Evolutionary conservation across 2,797 vertebrate genomes (phyloP).

Genomic region (Falco novaeseelandiae): DNA sequence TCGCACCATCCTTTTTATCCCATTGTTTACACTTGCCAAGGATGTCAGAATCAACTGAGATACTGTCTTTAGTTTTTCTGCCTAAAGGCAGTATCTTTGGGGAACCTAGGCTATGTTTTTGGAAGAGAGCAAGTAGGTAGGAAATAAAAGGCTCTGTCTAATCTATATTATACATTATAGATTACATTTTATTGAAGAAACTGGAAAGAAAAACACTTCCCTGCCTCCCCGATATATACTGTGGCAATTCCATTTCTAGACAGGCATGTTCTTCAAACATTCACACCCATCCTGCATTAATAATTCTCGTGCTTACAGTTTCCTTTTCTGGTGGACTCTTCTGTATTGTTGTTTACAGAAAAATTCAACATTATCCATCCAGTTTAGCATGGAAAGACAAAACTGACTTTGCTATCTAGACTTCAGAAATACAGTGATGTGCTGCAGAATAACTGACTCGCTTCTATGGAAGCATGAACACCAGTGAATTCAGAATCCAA

Average conservation of each 20-base stretch:
- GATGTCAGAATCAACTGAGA: not conserved
- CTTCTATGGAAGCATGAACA: not conserved
- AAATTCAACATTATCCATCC: not conserved
- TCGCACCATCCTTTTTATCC: not conserved
- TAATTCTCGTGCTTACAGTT: not conserved
- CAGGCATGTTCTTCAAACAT: not conserved
- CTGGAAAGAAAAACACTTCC: not conserved
- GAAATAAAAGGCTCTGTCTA: not conserved
- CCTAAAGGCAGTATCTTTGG: not conserved
- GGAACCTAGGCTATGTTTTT: not conserved
- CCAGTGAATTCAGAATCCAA: not conserved
- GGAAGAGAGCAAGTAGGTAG: not conserved
- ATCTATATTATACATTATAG: not conserved
- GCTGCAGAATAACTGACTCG: not conserved
- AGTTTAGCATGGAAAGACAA: not conserved
- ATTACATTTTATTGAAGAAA: not conserved
- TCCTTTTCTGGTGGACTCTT: not conserved
- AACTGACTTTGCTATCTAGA: not conserved
- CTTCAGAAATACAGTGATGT: not conserved
- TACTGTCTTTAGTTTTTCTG: not conserved
- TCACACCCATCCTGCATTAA: not conserved
- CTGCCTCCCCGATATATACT: not conserved
- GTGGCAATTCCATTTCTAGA: not conserved
- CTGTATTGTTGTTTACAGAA: not conserved
- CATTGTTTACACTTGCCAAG: not conserved